A percentile compares a stretch with the other conserved stretches of the same genome.
These are phyloP conservation scores for Hypena proboscidalis DNA, from an alignment of 2,888 invertebrate species.

Conservation along the genomic window DNA sequence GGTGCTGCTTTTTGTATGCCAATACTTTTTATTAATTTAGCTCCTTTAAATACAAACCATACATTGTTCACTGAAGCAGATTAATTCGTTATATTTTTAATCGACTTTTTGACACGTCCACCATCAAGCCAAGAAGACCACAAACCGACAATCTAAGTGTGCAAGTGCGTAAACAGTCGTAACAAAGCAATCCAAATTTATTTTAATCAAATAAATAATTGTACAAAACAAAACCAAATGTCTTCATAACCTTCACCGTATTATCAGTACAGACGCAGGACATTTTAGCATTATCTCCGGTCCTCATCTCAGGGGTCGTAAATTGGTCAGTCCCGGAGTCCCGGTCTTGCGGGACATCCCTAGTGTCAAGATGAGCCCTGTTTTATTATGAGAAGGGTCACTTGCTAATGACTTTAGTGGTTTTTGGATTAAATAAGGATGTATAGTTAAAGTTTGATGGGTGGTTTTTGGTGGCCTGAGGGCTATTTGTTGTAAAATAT, in stretches of 20 bases:
- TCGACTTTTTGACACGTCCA: no score
- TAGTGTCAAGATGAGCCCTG: constrained; percentile 76
- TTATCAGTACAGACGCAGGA: constrained; percentile 75
- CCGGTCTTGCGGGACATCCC: constrained; percentile 58
- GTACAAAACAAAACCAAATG: constrained; percentile 52
- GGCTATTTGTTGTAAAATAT: no score
- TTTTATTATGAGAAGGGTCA: constrained; percentile 74
- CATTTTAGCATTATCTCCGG: constrained; percentile 71
- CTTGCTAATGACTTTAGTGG: constrained; percentile 70
- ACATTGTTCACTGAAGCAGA: no score
- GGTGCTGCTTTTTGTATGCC: no score
- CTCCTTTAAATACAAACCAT: no score
- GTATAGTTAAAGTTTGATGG: constrained; percentile 19
- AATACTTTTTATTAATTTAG: no score
- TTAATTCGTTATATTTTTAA: no score
- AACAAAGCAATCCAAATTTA: no score
- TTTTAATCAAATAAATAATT: no score
- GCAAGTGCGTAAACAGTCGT: no score
- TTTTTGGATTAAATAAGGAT: constrained; percentile 47
- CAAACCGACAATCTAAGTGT: no score
- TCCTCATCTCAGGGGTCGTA: constrained; percentile 70
- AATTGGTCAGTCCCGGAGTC: constrained; percentile 36
- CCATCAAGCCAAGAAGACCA: no score
- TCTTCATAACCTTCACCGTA: constrained; percentile 66
- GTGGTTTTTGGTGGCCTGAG: constrained; percentile 12